A percentile compares a stretch with the other conserved stretches of the same genome.
Evolutionary conservation across 1,140 invertebrate genomes (phyloP).

Genomic region (Calliphora vicina): DNA sequence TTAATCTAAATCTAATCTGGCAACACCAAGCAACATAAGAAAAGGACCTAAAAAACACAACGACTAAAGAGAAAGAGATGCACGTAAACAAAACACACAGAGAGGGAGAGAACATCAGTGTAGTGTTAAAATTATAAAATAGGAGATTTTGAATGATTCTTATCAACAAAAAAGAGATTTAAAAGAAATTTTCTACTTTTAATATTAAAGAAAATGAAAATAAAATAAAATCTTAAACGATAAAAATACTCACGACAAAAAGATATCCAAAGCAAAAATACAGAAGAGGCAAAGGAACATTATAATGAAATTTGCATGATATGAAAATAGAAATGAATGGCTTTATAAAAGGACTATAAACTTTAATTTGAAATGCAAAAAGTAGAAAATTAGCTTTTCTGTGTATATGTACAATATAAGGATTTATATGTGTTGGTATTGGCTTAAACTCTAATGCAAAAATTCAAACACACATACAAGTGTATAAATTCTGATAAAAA

Average conservation of each 20-base stretch:
- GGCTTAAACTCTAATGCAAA: not conserved
- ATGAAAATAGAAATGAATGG: conserved; percentile 1
- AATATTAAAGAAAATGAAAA: not conserved
- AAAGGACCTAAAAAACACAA: not conserved
- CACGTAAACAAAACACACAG: not conserved
- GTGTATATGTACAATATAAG: too few relatives aligned
- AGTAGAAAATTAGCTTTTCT: conserved; percentile 7
- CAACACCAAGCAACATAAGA: not conserved
- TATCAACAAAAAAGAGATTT: not conserved
- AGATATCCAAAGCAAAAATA: too few relatives aligned
- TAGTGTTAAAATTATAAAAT: not conserved
- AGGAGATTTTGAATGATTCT: not conserved
- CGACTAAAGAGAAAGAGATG: not conserved
- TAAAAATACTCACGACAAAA: not conserved
- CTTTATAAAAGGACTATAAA: conserved; percentile 11
- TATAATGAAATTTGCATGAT: not conserved
- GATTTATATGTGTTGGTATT: not conserved
- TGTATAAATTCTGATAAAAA: not conserved
- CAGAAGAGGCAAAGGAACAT: not conserved
- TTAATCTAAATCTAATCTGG: too few relatives aligned
- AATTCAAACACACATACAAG: too few relatives aligned
- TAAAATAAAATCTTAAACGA: not conserved
- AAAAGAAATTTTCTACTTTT: not conserved
- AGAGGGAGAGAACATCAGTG: not conserved
- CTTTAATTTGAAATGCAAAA: not conserved